Evolutionary conservation across 2,888 invertebrate species (phyloP).

Genomic region (Phoronis australis): DNA sequence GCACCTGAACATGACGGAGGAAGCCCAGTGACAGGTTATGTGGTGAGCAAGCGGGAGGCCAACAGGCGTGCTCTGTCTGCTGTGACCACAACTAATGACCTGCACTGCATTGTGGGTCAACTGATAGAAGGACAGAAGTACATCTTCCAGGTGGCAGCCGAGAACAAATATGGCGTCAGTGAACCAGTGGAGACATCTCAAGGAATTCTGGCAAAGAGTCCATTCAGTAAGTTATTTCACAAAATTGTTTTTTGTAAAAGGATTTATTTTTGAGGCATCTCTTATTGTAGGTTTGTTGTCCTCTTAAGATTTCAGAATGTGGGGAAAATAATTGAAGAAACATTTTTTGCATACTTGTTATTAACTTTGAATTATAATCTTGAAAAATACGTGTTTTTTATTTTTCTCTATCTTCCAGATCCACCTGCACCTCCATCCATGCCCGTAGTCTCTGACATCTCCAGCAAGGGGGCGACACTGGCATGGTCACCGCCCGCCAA

Average conservation of each 20-base stretch:
- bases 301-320: no score
- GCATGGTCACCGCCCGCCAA: constrained; percentile 93
- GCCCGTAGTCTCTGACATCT: constrained; percentile 6
- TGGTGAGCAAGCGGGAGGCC: constrained; percentile 39
- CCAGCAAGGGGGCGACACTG: constrained; percentile 63
- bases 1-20: constrained; percentile 48
- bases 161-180: constrained; percentile 93
- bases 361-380: no score
- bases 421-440: constrained; percentile 11
- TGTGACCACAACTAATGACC: neutral
- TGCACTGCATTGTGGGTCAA: constrained; percentile 14
- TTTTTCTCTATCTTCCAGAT: constrained; percentile 7
- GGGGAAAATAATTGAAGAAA: no score
- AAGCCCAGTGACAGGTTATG: constrained; percentile 42
- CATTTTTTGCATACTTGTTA: no score
- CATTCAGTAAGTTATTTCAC: constrained; percentile 72
- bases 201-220: constrained; percentile 88
- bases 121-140: constrained; percentile 91
- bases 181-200: constrained; percentile 84
- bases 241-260: no score
- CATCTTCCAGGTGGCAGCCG: constrained; percentile 90
- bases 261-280: no score
- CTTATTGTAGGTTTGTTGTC: no score
- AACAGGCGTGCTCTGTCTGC: constrained; percentile 16
- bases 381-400: no score